These are phyloP conservation scores for Nemopilema nomurai DNA, from an alignment of 30 jellyfish, hydroid and myxozoan species.

Conservation along the genomic window DNA sequence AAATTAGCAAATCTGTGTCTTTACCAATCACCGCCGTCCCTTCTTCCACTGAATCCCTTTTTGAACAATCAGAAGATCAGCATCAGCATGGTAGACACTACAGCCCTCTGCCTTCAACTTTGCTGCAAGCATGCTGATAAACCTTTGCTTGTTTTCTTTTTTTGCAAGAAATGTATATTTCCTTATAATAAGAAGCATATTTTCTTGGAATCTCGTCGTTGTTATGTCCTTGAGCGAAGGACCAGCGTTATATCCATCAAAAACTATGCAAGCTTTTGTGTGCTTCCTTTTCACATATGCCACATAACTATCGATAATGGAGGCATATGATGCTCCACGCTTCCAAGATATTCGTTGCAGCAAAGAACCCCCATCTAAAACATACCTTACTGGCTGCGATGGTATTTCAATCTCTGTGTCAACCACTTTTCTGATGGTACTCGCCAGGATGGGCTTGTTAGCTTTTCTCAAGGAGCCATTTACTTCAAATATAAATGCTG, in stretches of 20 bases:
- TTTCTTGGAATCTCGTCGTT: slow-evolving; percentile 18
- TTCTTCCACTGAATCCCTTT: slow-evolving; percentile 45
- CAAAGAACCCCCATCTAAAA: slow-evolving; percentile 42
- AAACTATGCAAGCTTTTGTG: slow-evolving; percentile 38
- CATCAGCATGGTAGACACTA: slow-evolving; percentile 29
- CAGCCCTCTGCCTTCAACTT: slow-evolving; percentile 31
- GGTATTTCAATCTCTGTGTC: slow-evolving; percentile 17
- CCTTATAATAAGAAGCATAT: slow-evolving; percentile 33
- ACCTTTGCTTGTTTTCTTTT: slow-evolving; percentile 36
- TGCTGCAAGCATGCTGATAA: slow-evolving; percentile 45
- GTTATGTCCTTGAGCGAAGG: slow-evolving; percentile 34
- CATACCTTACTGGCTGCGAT: slow-evolving; percentile 25
- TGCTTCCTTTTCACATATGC: slow-evolving; percentile 34
- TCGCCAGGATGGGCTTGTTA: slow-evolving; percentile 40
- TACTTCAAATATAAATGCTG: slow-evolving; percentile 41
- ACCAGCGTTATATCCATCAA: slow-evolving; percentile 18
- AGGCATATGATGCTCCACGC: slow-evolving; percentile 40
- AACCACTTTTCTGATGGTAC: slow-evolving; percentile 24
- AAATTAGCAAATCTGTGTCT: slow-evolving; percentile 48
- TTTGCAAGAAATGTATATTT: slow-evolving; percentile 43
- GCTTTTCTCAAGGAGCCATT: slow-evolving; percentile 50
- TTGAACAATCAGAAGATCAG: slow-evolving; percentile 62
- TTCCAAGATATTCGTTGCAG: slow-evolving; percentile 51
- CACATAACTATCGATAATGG: slow-evolving; percentile 43
- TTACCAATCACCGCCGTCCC: slow-evolving; percentile 69